These are phyloP conservation scores for Diplodus puntazzo DNA, from an alignment of 2,797 vertebrate genomes.

Conservation along the genomic window DNA sequence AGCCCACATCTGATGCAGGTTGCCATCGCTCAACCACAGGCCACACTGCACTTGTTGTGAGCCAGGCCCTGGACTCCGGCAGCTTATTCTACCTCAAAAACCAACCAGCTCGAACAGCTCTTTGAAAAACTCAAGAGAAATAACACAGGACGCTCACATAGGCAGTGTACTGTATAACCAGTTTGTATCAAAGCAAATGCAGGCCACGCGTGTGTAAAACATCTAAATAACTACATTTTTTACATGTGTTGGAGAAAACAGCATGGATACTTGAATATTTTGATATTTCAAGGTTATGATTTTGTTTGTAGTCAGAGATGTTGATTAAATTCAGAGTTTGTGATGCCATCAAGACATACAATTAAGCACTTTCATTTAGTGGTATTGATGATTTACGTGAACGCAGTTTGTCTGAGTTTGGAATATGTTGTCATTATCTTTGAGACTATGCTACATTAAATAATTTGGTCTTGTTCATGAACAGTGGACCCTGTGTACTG, in stretches of 20 bases:
- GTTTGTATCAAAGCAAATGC: constrained; percentile 28
- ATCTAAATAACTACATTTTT: neutral
- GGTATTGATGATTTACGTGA: neutral
- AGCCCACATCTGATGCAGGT: constrained; percentile 59
- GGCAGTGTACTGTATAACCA: neutral
- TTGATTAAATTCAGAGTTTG: constrained; percentile 5
- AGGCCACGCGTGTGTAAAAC: constrained; percentile 9
- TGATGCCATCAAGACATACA: neutral
- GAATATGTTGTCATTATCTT: constrained; percentile 3
- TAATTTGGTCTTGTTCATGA: neutral
- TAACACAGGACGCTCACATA: constrained; percentile 15
- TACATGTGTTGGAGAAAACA: neutral
- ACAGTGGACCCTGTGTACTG: neutral
- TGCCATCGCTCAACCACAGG: constrained; percentile 58
- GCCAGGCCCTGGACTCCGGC: constrained; percentile 22
- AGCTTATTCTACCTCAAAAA: constrained; percentile 55
- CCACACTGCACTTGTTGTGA: constrained; percentile 32
- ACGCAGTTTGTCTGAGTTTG: neutral
- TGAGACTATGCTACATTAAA: constrained; percentile 9
- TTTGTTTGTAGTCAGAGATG: constrained; percentile 11
- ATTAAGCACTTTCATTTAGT: neutral
- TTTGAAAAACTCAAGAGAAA: constrained; percentile 29
- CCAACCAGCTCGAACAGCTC: constrained; percentile 38
- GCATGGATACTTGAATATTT: neutral
- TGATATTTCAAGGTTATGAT: neutral